A percentile compares a stretch with the other conserved stretches of the same genome.
These are phyloP conservation scores for Holcopasites calliopsidis DNA, from an alignment of 1,140 invertebrate species.

Conservation along the genomic window DNA sequence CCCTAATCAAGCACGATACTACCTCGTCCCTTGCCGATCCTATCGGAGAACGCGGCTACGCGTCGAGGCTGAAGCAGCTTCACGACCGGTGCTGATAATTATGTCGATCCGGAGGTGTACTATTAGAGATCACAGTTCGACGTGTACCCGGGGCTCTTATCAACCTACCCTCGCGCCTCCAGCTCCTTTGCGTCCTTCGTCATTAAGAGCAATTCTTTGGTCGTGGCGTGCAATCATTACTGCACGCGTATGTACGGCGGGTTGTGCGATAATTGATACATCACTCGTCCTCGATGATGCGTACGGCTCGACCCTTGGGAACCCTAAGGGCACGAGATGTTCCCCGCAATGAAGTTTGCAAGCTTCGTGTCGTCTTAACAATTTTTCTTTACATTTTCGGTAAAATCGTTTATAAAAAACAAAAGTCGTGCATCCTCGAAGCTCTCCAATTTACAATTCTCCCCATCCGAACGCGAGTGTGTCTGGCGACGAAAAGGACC, in stretches of 20 bases:
- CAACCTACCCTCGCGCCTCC: conserved; percentile 13
- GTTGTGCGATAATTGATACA: conserved; percentile 60
- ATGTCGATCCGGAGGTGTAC: conserved; percentile 65
- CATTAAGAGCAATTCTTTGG: conserved; percentile 47
- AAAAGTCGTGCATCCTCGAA: neutral
- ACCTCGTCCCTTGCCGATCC: neutral
- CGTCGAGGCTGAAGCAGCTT: conserved; percentile 18
- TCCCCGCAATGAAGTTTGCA: neutral
- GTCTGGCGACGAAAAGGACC: neutral
- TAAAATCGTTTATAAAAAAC: too few species aligned
- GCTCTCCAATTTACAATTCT: neutral
- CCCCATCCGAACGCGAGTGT: too few species aligned
- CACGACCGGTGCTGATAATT: conserved; percentile 63
- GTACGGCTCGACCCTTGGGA: neutral
- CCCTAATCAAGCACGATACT: neutral
- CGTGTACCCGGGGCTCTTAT: conserved; percentile 52
- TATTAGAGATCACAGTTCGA: conserved; percentile 64
- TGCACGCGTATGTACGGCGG: conserved; percentile 41
- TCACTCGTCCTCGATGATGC: conserved; percentile 24
- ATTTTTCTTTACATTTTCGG: neutral
- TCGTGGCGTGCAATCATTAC: conserved; percentile 34
- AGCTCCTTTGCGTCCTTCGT: conserved; percentile 51
- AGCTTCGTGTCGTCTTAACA: neutral
- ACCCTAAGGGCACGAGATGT: neutral
- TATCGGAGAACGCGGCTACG: neutral